These are phyloP conservation scores for Catostylus mosaicus DNA, from an alignment of 30 jellyfish, hydroid and myxozoan genomes.

Conservation along the genomic window DNA sequence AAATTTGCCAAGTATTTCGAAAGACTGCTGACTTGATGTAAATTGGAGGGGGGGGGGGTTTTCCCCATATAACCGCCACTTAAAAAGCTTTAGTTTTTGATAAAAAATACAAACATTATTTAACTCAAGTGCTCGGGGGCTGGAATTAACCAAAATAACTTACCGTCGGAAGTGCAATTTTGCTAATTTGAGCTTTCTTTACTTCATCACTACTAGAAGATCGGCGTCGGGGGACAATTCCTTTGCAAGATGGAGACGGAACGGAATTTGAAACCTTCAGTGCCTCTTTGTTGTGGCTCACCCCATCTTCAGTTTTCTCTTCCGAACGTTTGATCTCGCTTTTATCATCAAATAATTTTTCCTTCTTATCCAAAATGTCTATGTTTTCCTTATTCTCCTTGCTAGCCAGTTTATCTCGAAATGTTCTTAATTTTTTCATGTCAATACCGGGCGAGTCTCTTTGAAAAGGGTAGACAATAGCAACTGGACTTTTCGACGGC, in stretches of 20 bases:
- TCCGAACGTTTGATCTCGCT: not conserved
- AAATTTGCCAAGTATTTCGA: too few relatives aligned
- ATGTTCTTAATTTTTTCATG: not conserved
- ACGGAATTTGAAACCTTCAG: not conserved
- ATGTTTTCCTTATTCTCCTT: slow-evolving; percentile 26
- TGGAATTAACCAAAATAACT: not conserved
- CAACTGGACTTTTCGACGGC: slow-evolving; percentile 71
- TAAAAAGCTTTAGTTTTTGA: too few relatives aligned
- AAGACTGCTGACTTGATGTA: too few relatives aligned
- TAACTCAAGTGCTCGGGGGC: too few relatives aligned
- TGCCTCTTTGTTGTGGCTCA: not conserved
- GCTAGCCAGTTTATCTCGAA: slow-evolving; percentile 17
- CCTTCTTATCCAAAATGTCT: not conserved
- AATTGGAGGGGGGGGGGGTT: too few relatives aligned
- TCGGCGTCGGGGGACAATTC: not conserved
- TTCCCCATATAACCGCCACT: too few relatives aligned
- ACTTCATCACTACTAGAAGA: slow-evolving; percentile 5
- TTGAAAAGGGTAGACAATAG: slow-evolving; percentile 86
- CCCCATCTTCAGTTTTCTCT: not conserved
- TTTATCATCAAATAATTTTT: not conserved
- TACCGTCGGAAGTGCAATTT: slow-evolving; percentile 35
- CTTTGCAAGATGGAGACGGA: not conserved
- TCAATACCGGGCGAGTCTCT: slow-evolving; percentile 40
- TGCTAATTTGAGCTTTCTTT: not conserved
- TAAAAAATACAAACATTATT: too few relatives aligned